Conservation (phyloP, 2,797 vertebrate genomes). For the Trachops cirrhosus region DNA sequence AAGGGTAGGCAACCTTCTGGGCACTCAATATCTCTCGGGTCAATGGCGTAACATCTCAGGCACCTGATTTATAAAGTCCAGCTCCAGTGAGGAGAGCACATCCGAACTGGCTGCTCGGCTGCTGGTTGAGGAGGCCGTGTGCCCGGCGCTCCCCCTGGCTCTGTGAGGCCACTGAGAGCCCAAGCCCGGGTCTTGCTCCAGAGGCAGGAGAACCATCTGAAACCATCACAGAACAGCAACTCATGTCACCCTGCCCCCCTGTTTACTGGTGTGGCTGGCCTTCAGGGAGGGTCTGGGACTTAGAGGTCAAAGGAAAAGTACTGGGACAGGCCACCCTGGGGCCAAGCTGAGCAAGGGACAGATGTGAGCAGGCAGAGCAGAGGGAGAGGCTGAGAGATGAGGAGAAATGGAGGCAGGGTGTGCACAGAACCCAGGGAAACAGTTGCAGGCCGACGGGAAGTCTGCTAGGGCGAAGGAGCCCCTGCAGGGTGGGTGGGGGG, state of each 20-base stretch:
- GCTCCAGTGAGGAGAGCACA: background rate
- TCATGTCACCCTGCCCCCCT: background rate
- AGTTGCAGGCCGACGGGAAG: fast-evolving
- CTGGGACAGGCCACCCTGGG: background rate
- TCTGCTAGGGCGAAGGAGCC: background rate
- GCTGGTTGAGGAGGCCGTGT: background rate
- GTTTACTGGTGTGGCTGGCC: fast-evolving
- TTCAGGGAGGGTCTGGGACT: background rate
- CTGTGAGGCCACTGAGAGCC: background rate
- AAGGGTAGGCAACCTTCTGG: background rate
- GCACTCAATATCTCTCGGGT: background rate
- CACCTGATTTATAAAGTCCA: background rate
- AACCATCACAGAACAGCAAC: background rate
- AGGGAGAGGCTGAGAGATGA: background rate
- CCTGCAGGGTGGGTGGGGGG: background rate
- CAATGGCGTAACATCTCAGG: background rate
- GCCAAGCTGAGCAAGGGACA: background rate
- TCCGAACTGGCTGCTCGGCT: background rate
- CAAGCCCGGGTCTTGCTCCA: background rate
- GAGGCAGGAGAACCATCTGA: background rate
- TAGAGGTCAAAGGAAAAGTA: background rate
- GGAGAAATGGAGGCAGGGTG: no score
- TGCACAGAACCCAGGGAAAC: fast-evolving
- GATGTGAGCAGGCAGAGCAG: background rate
- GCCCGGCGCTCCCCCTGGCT: background rate